phyloP scores from a whole-genome alignment of 2,888 invertebrate species.

The Apamea monoglypha region DNA sequence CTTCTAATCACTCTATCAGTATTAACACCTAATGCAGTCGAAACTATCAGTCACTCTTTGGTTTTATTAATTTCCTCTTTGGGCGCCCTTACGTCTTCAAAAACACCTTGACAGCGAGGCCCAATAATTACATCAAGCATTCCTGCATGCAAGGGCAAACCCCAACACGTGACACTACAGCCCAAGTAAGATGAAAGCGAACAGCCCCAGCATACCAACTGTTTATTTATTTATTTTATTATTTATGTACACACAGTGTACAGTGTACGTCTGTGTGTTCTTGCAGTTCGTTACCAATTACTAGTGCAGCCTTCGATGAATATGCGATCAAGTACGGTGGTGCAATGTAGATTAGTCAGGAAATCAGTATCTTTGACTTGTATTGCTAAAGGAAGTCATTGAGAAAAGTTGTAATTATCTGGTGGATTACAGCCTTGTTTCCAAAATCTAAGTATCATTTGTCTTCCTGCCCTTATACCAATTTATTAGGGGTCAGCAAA shows the following conservation, averaged over 20 bases:
- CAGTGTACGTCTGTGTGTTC: no score
- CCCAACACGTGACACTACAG: conserved; percentile 19
- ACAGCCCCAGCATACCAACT: conserved; percentile 8
- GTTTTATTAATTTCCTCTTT: neutral
- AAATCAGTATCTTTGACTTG: conserved; percentile 4
- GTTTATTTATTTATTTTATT: no score
- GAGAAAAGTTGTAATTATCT: neutral
- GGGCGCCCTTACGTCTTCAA: neutral
- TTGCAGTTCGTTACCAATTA: conserved; percentile 27
- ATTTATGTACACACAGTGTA: no score
- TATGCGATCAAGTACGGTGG: conserved; percentile 31
- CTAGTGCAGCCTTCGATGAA: conserved; percentile 12
- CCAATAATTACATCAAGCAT: conserved; percentile 3
- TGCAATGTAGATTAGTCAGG: conserved; percentile 41
- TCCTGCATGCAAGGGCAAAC: conserved; percentile 20
- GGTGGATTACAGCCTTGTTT: neutral
- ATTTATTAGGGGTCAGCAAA: neutral
- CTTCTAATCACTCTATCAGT: neutral
- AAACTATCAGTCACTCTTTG: neutral
- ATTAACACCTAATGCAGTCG: neutral
- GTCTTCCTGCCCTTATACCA: neutral
- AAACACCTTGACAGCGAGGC: neutral
- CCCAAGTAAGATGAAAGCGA: conserved; percentile 34
- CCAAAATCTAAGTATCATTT: no score
- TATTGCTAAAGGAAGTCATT: conserved; percentile 12